Conservation (phyloP, 2,113 vertebrate genomes). For the Ploceus nigricollis region DNA sequence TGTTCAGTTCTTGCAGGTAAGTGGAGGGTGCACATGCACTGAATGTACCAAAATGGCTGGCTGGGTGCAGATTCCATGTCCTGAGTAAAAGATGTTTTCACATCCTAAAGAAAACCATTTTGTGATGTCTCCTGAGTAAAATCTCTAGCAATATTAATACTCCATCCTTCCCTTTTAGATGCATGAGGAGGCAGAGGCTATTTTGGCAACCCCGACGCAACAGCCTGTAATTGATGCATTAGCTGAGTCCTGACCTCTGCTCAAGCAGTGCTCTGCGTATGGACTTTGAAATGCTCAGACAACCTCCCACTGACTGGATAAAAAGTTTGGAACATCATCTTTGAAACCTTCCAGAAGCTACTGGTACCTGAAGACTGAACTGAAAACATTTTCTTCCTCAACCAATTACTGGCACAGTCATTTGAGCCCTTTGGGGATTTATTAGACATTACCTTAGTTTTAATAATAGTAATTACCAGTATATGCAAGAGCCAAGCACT, state of each 20-base stretch:
- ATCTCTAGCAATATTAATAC: not conserved
- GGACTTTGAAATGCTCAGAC: conserved; percentile 53
- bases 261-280: not conserved
- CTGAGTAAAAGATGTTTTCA: not conserved
- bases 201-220: conserved; percentile 82
- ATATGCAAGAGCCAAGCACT: conserved; percentile 50
- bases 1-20: conserved; percentile 94
- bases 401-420: conserved; percentile 44
- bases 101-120: not conserved
- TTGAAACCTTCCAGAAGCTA: conserved; percentile 40
- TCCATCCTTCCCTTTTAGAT: conserved; percentile 73
- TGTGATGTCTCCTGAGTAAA: not conserved
- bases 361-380: conserved; percentile 67
- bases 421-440: conserved; percentile 42
- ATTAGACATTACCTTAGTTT: conserved; percentile 23
- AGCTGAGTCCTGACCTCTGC: conserved; percentile 84
- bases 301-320: conserved; percentile 44
- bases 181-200: conserved; percentile 95
- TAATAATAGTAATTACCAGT: conserved; percentile 43
- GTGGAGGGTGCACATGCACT: not conserved
- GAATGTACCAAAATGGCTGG: not conserved
- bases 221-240: conserved; percentile 72
- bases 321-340: conserved; percentile 55
- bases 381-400: conserved; percentile 58
- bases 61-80: not conserved